Evolutionary conservation across 2,888 invertebrate species (phyloP), one percentile per base, ranked within the genome.

Genomic region (Lamellibrachia columna): DNA sequence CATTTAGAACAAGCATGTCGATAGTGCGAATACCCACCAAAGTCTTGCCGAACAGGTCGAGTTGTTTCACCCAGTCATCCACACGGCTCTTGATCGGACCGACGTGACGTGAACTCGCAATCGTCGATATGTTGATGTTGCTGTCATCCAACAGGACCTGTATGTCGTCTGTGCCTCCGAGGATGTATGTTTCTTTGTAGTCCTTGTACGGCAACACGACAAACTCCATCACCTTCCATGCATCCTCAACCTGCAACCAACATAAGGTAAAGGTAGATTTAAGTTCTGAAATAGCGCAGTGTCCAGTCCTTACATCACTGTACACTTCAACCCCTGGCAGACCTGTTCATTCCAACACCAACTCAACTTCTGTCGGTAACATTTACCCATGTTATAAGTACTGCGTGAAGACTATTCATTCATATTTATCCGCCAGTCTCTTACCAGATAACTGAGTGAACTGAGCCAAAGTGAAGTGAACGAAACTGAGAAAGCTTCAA

Each of bases 101-200:
- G 22, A 98, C 98, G 96, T 98, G 98, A 92, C 98, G 97, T 0
- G 98, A 98, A 95, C 98, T 98, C 0, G 98, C 97, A 92, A 99
- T 98, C 0, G 98, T 99, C 94, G 98, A 98, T 90, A 99, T 97
- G 95, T 98, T 98, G 92, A 99, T 98, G 96, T 98, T 98, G 95
- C 98, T 98, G 96, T 99, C 99, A 95, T 99, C 99, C 3, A 98
- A 96, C 2, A 98, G 97, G 0, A 97, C 97, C 96, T 98, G 98
- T 55, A 99, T 97, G 94, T 99, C 98, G 95, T 99, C 99, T 1
- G 98, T 97, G 0, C 98, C 98, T 2, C 98, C 98, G 92, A 99
- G 97, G 60, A 99, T 98, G 95, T 97, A 98, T 0, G 98, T 98
- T 95, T 99, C 98, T 94, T 98, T 98, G 0, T 97, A 97, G 94